These are phyloP conservation scores for Cactoblastis cactorum DNA, from an alignment of 2,888 invertebrate genomes.

Conservation along the genomic window DNA sequence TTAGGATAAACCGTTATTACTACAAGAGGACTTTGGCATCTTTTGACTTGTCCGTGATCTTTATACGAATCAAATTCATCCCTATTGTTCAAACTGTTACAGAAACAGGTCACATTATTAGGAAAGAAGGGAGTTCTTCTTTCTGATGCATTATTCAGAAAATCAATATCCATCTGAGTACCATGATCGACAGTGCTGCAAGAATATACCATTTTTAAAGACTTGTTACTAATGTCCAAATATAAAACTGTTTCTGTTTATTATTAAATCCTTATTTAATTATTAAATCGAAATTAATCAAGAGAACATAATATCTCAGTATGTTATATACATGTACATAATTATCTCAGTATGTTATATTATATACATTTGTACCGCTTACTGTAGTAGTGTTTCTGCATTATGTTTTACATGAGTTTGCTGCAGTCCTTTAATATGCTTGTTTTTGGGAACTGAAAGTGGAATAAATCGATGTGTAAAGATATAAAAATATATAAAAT, in stretches of 20 bases:
- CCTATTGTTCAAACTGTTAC: slow-evolving; percentile 15
- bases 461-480: background rate
- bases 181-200: slow-evolving; percentile 45
- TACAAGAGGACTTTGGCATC: slow-evolving; percentile 49
- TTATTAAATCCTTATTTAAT: too few species aligned
- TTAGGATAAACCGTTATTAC: slow-evolving; percentile 67
- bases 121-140: background rate
- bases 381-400: slow-evolving; percentile 2
- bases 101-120: slow-evolving; percentile 1
- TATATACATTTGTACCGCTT: slow-evolving; percentile 7
- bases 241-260: too few species aligned
- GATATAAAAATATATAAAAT: too few species aligned
- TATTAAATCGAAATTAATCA: too few species aligned
- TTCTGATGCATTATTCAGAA: slow-evolving; percentile 17
- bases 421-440: background rate
- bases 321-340: background rate
- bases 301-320: too few species aligned
- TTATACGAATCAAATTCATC: slow-evolving; percentile 19
- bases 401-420: background rate
- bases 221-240: too few species aligned
- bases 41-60: slow-evolving; percentile 21
- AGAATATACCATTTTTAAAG: slow-evolving; percentile 10
- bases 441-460: slow-evolving; percentile 10
- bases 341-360: too few species aligned
- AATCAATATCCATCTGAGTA: slow-evolving; percentile 51